Base-by-base conservation (phyloP, 2,888 invertebrate species). In the Clanis bilineata region DNA sequence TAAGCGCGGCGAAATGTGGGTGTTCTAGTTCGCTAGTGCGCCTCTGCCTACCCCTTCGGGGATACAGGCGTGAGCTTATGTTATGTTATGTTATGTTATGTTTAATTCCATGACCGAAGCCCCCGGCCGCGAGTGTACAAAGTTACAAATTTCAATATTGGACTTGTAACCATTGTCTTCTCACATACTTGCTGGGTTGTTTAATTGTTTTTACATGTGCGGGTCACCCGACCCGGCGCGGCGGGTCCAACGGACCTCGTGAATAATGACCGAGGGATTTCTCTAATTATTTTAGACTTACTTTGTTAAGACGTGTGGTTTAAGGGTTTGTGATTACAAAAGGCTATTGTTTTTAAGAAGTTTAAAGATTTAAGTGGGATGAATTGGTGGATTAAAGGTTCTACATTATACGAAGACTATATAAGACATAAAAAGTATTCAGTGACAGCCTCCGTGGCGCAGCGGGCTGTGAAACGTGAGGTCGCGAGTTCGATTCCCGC, bases 161-260 rank as follows among this genome's bases (percentile, higher is more conserved):
- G 56, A 43, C 25, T 43, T 45, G 44, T 60, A 66, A 39, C 59
- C 62, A 67, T 67, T 69, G 66, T 69, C 69, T 69, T 66, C 61
- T 58, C 69, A 66, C 65, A 67, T 65, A 67, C 62, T 64, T 59
- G 56, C 59, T 36, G 62, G 56, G 32, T 41, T 56, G 64, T 68
- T 58, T 67, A 68, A 71, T 69, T 71, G 71, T 51, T 51, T 51
- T 51, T 51, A 51, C 51, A 51, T 51, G 51, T 18, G 28, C 10
- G 47, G 44, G 44, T 3, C 22, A 6, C 23, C 22, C 18, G 28
- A 32, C 51, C 51, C 28, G 9, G 15, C 28, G n/a, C n/a, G n/a
- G n/a, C n/a, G 28, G 47, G 47, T 47, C 47, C 25, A 28, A 9
- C 47, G 47, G 47, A 45, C 45, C 45, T n/a, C n/a, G 18, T 51